Conservation (phyloP, 2,113 vertebrate species). For the Epinephelus fuscoguttatus region DNA sequence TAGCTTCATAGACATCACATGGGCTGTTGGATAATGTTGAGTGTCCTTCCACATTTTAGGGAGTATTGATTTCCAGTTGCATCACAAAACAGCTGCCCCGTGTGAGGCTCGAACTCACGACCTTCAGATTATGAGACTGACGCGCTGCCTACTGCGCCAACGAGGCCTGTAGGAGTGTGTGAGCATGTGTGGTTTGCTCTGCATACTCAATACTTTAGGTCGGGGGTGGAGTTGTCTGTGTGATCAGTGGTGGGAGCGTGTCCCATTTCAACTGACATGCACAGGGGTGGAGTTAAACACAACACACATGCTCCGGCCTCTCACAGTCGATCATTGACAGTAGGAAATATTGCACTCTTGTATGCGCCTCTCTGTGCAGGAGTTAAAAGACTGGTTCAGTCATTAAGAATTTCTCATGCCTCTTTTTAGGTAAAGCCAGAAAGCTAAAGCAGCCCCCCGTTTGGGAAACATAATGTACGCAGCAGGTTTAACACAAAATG, state of each 20-base stretch:
- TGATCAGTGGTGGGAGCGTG: neutral
- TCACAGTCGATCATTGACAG: slow-evolving; percentile 22
- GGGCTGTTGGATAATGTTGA: too few species aligned
- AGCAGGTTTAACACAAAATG: slow-evolving; percentile 30
- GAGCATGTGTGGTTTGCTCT: neutral
- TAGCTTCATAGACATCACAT: neutral
- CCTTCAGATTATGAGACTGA: slow-evolving; percentile 72
- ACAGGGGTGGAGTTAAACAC: slow-evolving; percentile 21
- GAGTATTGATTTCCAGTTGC: neutral
- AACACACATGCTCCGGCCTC: slow-evolving; percentile 14
- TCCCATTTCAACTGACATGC: slow-evolving; percentile 41
- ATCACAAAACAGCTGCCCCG: slow-evolving; percentile 36
- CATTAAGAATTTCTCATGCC: neutral
- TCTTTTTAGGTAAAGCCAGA: slow-evolving; percentile 4
- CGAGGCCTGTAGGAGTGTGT: rapidly evolving
- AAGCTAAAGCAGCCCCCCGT: slow-evolving; percentile 17
- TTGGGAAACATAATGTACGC: slow-evolving; percentile 11
- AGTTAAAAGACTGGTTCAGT: slow-evolving; percentile 19
- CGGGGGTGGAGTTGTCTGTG: neutral
- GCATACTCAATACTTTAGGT: neutral
- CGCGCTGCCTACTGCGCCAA: slow-evolving; percentile 68
- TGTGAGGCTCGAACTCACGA: slow-evolving; percentile 72
- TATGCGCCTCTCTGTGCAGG: neutral
- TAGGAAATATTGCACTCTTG: slow-evolving; percentile 1
- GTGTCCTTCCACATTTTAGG: neutral